A percentile compares a stretch with the other conserved stretches of the same genome.
These are phyloP conservation scores for Drosophila anceps DNA, from an alignment of 2,888 invertebrate genomes.

Conservation along the genomic window DNA sequence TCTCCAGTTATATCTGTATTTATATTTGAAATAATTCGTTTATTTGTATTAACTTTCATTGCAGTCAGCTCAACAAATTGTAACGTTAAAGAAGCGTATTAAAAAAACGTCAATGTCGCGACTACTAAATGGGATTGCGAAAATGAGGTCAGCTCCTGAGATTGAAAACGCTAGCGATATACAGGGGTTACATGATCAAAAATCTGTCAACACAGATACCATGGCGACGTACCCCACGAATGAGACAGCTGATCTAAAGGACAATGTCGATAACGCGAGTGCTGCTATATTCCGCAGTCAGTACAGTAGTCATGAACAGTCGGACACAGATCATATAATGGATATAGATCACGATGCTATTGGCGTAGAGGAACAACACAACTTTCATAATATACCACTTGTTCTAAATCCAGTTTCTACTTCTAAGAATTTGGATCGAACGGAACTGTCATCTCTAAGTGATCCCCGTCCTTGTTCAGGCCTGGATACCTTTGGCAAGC, in stretches of 20 bases:
- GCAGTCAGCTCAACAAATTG: constrained; percentile 19
- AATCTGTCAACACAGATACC: neutral
- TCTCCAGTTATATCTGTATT: neutral
- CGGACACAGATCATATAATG: neutral
- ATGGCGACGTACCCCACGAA: neutral
- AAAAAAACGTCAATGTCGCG: constrained; percentile 26
- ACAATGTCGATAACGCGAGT: neutral
- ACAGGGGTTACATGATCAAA: neutral
- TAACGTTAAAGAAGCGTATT: constrained; percentile 12
- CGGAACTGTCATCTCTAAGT: constrained; percentile 12
- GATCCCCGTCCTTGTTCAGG: neutral
- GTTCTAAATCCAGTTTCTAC: constrained; percentile 5
- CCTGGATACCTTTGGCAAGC: constrained; percentile 13
- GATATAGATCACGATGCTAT: constrained; percentile 7
- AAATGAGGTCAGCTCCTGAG: neutral
- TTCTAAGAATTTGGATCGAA: neutral
- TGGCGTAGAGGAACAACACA: neutral
- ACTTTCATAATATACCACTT: constrained; percentile 13
- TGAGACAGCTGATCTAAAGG: neutral
- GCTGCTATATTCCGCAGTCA: neutral
- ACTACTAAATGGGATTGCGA: constrained; percentile 15
- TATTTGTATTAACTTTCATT: constrained; percentile 1
- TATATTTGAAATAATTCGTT: neutral
- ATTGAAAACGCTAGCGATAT: neutral
- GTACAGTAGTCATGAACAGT: neutral